phyloP scores from a whole-genome alignment of 2,888 invertebrate species.

The Cosmia trapezina region DNA sequence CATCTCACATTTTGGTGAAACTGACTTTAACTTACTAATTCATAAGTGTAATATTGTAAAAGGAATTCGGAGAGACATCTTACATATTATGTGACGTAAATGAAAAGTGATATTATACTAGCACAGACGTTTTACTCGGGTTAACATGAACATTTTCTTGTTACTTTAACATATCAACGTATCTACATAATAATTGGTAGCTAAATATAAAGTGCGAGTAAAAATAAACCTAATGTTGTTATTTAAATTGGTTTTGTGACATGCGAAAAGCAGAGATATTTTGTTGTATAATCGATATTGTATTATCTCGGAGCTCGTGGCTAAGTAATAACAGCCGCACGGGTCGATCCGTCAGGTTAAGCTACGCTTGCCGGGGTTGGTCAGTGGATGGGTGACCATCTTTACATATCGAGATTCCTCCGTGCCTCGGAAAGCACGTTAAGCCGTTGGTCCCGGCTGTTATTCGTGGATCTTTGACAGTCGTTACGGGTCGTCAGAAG shows the following conservation, averaged over 20 bases:
- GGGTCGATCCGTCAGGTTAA: no score
- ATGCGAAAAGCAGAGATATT: not conserved
- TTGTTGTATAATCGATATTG: not conserved
- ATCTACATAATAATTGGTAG: not conserved
- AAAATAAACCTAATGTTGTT: not conserved
- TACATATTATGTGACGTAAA: constrained; percentile 30
- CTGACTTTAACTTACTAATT: constrained; percentile 41
- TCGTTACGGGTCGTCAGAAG: no score
- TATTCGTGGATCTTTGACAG: no score
- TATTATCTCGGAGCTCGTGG: no score
- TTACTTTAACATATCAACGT: constrained; percentile 18
- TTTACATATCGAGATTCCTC: no score
- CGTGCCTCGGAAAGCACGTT: no score
- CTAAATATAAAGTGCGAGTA: not conserved
- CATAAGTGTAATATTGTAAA: constrained; percentile 43
- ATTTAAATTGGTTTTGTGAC: constrained; percentile 6
- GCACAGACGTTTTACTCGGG: constrained; percentile 20
- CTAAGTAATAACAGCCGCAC: no score
- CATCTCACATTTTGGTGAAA: not conserved
- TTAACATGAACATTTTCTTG: constrained; percentile 20
- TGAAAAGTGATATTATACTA: constrained; percentile 38
- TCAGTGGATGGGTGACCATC: no score
- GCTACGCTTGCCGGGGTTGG: no score
- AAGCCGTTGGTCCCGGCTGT: no score
- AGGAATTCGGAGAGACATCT: constrained; percentile 9